Evolutionary conservation across 2,797 vertebrate genomes (phyloP).

Genomic region (Sebastes iracundus): DNA sequence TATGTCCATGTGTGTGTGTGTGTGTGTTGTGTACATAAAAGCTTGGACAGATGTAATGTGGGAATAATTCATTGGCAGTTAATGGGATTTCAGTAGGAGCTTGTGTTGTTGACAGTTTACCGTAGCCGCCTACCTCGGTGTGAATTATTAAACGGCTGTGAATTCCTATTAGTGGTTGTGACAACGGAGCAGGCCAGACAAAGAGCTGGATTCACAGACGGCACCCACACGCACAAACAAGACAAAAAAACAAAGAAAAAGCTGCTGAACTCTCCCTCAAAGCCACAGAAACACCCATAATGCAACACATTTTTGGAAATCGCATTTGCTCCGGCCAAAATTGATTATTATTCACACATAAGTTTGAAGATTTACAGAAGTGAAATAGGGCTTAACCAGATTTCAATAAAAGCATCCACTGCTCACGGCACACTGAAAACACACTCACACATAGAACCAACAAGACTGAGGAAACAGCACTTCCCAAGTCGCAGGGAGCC

Average conservation of each 20-base stretch:
- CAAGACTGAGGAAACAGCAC: slow-evolving; percentile 35
- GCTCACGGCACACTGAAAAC: not conserved
- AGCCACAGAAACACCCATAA: not conserved
- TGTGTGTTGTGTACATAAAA: slow-evolving; percentile 23
- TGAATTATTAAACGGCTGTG: slow-evolving; percentile 81
- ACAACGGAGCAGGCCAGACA: slow-evolving; percentile 63
- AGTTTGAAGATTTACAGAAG: slow-evolving; percentile 13
- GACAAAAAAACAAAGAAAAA: not conserved
- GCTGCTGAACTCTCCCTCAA: slow-evolving; percentile 9
- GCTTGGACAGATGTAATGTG: slow-evolving; percentile 59
- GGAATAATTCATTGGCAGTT: slow-evolving; percentile 78
- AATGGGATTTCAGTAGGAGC: slow-evolving; percentile 80
- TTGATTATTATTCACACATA: slow-evolving; percentile 25
- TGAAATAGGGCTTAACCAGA: slow-evolving; percentile 35
- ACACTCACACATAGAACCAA: slow-evolving; percentile 18
- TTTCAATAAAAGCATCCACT: slow-evolving; percentile 30
- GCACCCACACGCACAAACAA: slow-evolving; percentile 4
- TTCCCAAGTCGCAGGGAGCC: slow-evolving; percentile 56
- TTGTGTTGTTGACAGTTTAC: slow-evolving; percentile 70
- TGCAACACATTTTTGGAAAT: slow-evolving; percentile 2
- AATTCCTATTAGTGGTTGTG: slow-evolving; percentile 70
- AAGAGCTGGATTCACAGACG: slow-evolving; percentile 54
- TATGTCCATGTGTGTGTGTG: slow-evolving; percentile 30
- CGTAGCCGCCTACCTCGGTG: slow-evolving; percentile 54
- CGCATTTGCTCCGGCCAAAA: slow-evolving; percentile 9